A percentile compares a stretch with the other conserved stretches of the same genome.
Conservation (phyloP, 2,797 vertebrate genomes). For the Gymnocypris eckloni region DNA sequence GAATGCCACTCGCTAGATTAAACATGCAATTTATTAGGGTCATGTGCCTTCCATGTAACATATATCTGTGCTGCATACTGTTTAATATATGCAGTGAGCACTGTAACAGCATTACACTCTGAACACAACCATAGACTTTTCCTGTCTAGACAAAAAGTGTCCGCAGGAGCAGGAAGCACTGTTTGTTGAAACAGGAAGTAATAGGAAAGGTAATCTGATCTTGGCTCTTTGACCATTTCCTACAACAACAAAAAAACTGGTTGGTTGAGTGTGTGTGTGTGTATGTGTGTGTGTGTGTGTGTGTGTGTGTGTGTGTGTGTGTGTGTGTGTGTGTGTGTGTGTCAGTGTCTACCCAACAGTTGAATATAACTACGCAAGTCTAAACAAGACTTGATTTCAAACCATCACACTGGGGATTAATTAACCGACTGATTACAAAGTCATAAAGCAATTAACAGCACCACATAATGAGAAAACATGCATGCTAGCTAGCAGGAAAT, state of each 20-base stretch:
- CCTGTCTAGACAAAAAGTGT: background rate
- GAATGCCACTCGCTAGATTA: background rate
- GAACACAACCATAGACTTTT: background rate
- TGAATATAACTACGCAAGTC: background rate
- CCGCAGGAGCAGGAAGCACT: background rate
- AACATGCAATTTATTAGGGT: background rate
- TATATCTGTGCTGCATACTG: too few relatives aligned
- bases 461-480: background rate
- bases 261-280: background rate
- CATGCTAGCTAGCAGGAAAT: background rate
- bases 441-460: constrained; percentile 8
- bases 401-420: constrained; percentile 5
- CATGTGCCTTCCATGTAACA: background rate
- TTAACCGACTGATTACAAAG: background rate
- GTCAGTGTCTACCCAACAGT: background rate
- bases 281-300: background rate
- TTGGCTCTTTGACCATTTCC: background rate
- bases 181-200: constrained; percentile 19
- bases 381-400: constrained; percentile 2
- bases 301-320: background rate
- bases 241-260: background rate
- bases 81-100: background rate
- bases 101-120: background rate
- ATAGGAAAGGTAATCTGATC: background rate
- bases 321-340: background rate